phyloP scores from a whole-genome alignment of 2,888 invertebrate species.

The Andrena bucephala region DNA sequence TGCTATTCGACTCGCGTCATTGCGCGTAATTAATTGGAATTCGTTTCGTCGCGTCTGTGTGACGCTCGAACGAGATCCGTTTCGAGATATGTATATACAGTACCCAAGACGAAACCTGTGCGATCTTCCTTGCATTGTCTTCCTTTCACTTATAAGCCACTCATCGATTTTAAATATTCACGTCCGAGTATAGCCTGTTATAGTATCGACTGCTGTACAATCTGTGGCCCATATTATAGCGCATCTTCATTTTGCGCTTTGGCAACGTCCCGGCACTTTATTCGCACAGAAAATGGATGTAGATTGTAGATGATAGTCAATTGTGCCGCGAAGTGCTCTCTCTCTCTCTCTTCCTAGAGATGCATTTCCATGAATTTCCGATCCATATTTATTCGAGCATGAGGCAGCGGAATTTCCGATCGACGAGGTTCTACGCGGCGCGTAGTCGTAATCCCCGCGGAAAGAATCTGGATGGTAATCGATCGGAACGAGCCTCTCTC shows the following conservation, averaged over 20 bases:
- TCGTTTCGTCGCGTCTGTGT: conserved; percentile 36
- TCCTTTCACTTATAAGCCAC: not conserved
- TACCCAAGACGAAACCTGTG: not conserved
- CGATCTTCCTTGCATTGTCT: not conserved
- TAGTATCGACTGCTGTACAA: too few relatives aligned
- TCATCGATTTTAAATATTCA: not conserved
- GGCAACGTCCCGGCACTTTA: not conserved
- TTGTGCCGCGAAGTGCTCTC: not conserved
- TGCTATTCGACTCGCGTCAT: conserved; percentile 56
- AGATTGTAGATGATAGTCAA: not conserved
- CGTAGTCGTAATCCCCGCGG: conserved; percentile 52
- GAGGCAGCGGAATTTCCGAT: conserved; percentile 51
- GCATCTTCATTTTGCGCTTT: too few relatives aligned
- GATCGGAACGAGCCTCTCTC: conserved; percentile 67
- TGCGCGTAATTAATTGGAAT: conserved; percentile 66
- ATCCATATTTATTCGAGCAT: conserved; percentile 44
- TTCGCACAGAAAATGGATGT: not conserved
- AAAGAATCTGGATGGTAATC: conserved; percentile 68
- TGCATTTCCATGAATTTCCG: conserved; percentile 39
- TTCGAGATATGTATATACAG: not conserved
- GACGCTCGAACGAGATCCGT: conserved; percentile 30
- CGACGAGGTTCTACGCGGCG: conserved; percentile 10
- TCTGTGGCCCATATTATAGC: too few relatives aligned
- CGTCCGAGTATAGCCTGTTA: too few relatives aligned
- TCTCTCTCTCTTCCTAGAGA: not conserved